A percentile compares a stretch with the other conserved stretches of the same genome.
These are phyloP conservation scores for Cheilosia pagana DNA, from an alignment of 2,888 invertebrate genomes.

Conservation along the genomic window DNA sequence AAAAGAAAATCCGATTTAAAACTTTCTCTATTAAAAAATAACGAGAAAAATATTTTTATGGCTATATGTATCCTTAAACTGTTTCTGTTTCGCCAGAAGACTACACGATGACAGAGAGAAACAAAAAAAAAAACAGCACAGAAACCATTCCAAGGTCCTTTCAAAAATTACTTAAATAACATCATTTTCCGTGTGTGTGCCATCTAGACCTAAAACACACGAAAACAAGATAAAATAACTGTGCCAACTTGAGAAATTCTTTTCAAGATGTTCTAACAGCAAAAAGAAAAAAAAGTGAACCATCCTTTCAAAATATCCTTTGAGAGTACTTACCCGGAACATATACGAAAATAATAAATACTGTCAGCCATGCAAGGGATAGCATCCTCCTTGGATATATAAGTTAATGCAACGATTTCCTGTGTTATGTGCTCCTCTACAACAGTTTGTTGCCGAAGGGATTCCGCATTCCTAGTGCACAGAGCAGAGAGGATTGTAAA, in stretches of 20 bases:
- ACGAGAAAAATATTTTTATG: slow-evolving; percentile 74
- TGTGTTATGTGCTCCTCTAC: slow-evolving; percentile 54
- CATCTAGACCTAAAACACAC: slow-evolving; percentile 61
- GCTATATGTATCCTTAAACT: slow-evolving; percentile 53
- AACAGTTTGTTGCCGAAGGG: slow-evolving; percentile 20
- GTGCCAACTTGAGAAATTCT: slow-evolving; percentile 60
- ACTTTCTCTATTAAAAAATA: slow-evolving; percentile 73
- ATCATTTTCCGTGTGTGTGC: slow-evolving; percentile 21
- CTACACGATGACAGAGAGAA: background rate
- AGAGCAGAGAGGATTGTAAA: slow-evolving; percentile 59
- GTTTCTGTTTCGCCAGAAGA: slow-evolving; percentile 13
- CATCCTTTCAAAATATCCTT: slow-evolving; percentile 52
- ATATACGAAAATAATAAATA: slow-evolving; percentile 78
- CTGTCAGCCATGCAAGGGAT: slow-evolving; percentile 77
- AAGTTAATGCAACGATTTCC: slow-evolving; percentile 76
- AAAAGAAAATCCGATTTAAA: slow-evolving; percentile 70
- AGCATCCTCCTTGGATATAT: slow-evolving; percentile 76
- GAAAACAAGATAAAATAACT: slow-evolving; percentile 60
- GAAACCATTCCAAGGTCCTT: slow-evolving; percentile 46
- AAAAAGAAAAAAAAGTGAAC: slow-evolving; percentile 33
- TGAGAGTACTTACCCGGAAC: slow-evolving; percentile 76
- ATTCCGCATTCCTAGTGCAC: slow-evolving; percentile 63
- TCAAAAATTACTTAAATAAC: slow-evolving; percentile 57
- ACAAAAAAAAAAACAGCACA: background rate
- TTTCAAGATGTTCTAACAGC: slow-evolving; percentile 12